Evolutionary conservation across 2,797 vertebrate species (phyloP).

Genomic region (Sandelia bainsii): DNA sequence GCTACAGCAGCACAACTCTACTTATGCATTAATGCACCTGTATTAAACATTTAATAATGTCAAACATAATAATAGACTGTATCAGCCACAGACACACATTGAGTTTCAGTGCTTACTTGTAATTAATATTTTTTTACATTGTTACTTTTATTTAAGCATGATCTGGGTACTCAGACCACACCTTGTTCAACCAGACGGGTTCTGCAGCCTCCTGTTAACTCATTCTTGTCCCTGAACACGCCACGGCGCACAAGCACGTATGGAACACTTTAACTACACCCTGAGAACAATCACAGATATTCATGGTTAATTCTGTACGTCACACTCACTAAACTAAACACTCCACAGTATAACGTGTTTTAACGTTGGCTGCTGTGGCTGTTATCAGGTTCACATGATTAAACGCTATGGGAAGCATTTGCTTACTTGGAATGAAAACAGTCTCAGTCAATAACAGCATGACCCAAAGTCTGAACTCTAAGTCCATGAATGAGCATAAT

Average conservation of each 20-base stretch:
- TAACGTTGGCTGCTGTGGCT: background rate
- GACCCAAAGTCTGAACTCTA: constrained; percentile 10
- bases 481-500: constrained; percentile 20
- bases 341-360: too few relatives aligned
- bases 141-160: too few relatives aligned
- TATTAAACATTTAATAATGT: too few relatives aligned
- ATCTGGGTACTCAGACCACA: constrained; percentile 13
- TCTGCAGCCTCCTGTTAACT: constrained; percentile 31
- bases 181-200: constrained; percentile 44
- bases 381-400: background rate
- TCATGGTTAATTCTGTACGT: background rate
- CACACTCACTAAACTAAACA: background rate
- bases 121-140: too few relatives aligned
- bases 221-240: background rate
- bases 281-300: background rate
- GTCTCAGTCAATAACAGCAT: constrained; percentile 11
- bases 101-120: too few relatives aligned
- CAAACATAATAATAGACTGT: too few relatives aligned
- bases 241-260: background rate
- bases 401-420: background rate
- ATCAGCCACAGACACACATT: too few relatives aligned
- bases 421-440: background rate
- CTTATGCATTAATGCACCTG: too few relatives aligned
- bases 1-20: too few relatives aligned
- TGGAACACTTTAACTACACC: background rate